These are phyloP conservation scores for Drosophila ustulata DNA, from an alignment of 2,888 invertebrate genomes.

Conservation along the genomic window DNA sequence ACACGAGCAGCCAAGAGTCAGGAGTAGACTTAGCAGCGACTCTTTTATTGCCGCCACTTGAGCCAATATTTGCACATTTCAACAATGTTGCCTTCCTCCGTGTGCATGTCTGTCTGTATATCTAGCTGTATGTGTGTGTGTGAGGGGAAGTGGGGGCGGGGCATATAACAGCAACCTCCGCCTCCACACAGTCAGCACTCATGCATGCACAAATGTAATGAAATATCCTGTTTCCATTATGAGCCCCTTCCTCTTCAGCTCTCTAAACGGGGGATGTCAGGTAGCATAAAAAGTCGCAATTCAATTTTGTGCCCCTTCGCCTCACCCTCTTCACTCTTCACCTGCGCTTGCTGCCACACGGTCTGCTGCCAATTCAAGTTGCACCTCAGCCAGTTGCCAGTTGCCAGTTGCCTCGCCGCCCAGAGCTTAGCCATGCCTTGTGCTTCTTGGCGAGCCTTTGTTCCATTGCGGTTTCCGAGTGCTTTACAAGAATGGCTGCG, in stretches of 20 bases:
- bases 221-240: slow-evolving; percentile 76
- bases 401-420: slow-evolving; percentile 24
- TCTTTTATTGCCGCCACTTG: slow-evolving; percentile 77
- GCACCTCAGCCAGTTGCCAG: slow-evolving; percentile 41
- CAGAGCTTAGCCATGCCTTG: slow-evolving; percentile 33
- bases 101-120: slow-evolving; percentile 1
- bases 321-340: background rate
- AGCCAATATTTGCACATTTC: slow-evolving; percentile 80
- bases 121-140: slow-evolving; percentile 11
- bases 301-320: slow-evolving; percentile 61
- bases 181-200: slow-evolving; percentile 53
- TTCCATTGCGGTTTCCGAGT: slow-evolving; percentile 19
- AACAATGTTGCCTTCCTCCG: slow-evolving; percentile 69
- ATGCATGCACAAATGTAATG: slow-evolving; percentile 79
- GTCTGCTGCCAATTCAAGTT: slow-evolving; percentile 73
- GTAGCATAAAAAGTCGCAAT: slow-evolving; percentile 77
- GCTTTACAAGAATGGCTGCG: slow-evolving; percentile 17
- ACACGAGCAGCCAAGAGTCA: slow-evolving; percentile 29
- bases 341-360: slow-evolving; percentile 32
- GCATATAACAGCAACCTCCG: slow-evolving; percentile 10
- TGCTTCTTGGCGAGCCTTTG: slow-evolving; percentile 35
- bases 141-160: slow-evolving; percentile 3
- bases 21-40: slow-evolving; percentile 43
- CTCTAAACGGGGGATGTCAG: slow-evolving; percentile 35
- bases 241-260: slow-evolving; percentile 26